These are phyloP conservation scores for Melipona quadrifasciata DNA, from an alignment of 1,140 invertebrate genomes.

Conservation along the genomic window DNA sequence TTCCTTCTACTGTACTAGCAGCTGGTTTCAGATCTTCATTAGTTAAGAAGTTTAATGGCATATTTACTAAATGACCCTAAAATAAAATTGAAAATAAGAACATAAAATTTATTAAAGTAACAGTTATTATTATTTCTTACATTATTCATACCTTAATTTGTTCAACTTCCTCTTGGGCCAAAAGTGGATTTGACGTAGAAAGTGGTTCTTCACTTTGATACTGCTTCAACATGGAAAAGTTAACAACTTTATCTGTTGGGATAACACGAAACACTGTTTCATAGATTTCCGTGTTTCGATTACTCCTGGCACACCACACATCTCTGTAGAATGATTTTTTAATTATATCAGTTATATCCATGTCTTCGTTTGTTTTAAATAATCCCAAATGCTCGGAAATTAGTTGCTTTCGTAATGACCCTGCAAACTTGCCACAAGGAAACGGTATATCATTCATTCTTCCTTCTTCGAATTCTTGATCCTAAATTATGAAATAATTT, in stretches of 20 bases:
- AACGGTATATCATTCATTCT: conserved; percentile 91
- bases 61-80: conserved; percentile 92
- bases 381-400: conserved; percentile 94
- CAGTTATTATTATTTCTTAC: not conserved
- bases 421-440: conserved; percentile 92
- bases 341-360: conserved; percentile 89
- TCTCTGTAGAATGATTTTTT: conserved; percentile 90
- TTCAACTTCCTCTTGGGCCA: conserved; percentile 87
- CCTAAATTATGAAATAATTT: conserved; percentile 80
- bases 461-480: conserved; percentile 90
- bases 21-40: conserved; percentile 91
- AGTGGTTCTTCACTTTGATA: conserved; percentile 87
- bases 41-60: conserved; percentile 93
- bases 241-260: conserved; percentile 89
- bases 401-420: conserved; percentile 90
- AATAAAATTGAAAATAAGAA: conserved; percentile 60
- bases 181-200: conserved; percentile 85
- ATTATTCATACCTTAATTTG: conserved; percentile 85
- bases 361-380: conserved; percentile 79
- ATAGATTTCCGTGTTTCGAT: conserved; percentile 91
- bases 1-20: conserved; percentile 90
- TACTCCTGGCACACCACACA: conserved; percentile 90
- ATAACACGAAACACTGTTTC: conserved; percentile 94
- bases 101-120: not conserved
- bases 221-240: conserved; percentile 88